Evolutionary conservation across 1,140 invertebrate species (phyloP), one percentile per base, ranked within the genome.

Genomic region (Drosophila pachea): DNA sequence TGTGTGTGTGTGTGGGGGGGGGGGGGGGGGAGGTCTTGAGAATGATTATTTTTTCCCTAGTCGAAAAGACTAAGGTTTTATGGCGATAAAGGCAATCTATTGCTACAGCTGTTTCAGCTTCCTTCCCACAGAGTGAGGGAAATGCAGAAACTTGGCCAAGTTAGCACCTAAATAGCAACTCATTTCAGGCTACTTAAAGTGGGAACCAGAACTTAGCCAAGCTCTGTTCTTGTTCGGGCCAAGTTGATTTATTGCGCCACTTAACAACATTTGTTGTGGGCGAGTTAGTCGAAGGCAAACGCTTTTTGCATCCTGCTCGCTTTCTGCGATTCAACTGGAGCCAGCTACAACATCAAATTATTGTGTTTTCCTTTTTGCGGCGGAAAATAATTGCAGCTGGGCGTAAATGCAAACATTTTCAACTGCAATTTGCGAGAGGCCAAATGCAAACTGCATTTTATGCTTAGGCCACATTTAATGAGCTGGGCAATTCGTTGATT

Each of bases 231-330:
- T 55, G 42, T 33, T 45, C 40, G 32, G 43, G 66, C 66, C 66
- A 68, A 64, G 73, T 72, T 78, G 76, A 79, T 78, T 78, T 78
- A 78, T 81, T 64, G 59, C 58, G 43, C 77, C 74, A 79, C 73
- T 76, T 70, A 56, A 47, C 65, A 74, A 55, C 77, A 79, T 78
- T 78, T 81, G 76, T 81, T 76, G 22, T 22, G 22, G 63, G 76
- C 68, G 3, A 76, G 76, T 72, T 78, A 38, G 53, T 53, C 52
- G 50, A 14, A 31, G 53, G 43, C 47, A 59, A 60, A 36, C 50
- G 48, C 29, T 55, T 48, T 48, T 59, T 59, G 43, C 42, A 36
- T 47, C 32, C 56, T 49, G 70, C 48, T 22, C 22, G 22, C 22
- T 33, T 7, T 22, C 43, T 33, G 32, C 60, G 22, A 36, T 50